Evolutionary conservation across 2,888 invertebrate genomes (phyloP).

Genomic region (Patella caerulea): DNA sequence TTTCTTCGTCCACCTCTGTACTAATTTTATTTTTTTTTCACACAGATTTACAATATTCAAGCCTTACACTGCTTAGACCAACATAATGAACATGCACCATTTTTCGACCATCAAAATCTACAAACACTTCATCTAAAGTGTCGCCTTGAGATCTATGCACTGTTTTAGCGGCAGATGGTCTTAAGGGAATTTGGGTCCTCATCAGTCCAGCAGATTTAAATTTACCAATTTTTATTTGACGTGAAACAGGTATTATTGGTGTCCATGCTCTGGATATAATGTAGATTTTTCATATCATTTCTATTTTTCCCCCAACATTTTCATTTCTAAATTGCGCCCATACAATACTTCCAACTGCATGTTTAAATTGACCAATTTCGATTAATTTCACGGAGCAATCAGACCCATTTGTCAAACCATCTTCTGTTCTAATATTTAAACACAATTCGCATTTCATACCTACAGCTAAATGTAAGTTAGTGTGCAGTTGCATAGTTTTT

Average conservation of each 20-base stretch:
- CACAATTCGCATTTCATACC: slow-evolving; percentile 33
- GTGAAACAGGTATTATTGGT: slow-evolving; percentile 21
- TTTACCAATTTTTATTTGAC: slow-evolving; percentile 25
- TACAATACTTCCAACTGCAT: slow-evolving; percentile 22
- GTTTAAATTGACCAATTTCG: slow-evolving; percentile 6
- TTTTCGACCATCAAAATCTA: slow-evolving; percentile 22
- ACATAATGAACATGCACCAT: slow-evolving; percentile 20
- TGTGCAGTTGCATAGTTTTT: slow-evolving; percentile 27
- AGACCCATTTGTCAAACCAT: slow-evolving; percentile 44
- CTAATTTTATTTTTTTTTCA: no score
- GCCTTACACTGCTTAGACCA: no score
- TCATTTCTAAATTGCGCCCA: slow-evolving; percentile 30
- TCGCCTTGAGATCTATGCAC: slow-evolving; percentile 33
- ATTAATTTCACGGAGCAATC: slow-evolving; percentile 33
- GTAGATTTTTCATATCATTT: slow-evolving; percentile 14
- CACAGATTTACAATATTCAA: no score
- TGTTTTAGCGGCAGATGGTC: slow-evolving; percentile 30
- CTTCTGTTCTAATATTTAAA: slow-evolving; percentile 36
- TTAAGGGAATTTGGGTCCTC: slow-evolving; percentile 33
- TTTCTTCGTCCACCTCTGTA: no score
- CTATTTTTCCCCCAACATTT: slow-evolving; percentile 19
- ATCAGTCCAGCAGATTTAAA: slow-evolving; percentile 13
- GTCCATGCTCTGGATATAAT: slow-evolving; percentile 23
- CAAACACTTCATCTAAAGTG: slow-evolving; percentile 22
- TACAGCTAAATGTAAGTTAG: slow-evolving; percentile 20